Percentiles rank a stretch among this genome's conserved stretches.
phyloP scores from a whole-genome alignment of 92 coral and sea anemone genomes.

The Blastomussa wellsi region DNA sequence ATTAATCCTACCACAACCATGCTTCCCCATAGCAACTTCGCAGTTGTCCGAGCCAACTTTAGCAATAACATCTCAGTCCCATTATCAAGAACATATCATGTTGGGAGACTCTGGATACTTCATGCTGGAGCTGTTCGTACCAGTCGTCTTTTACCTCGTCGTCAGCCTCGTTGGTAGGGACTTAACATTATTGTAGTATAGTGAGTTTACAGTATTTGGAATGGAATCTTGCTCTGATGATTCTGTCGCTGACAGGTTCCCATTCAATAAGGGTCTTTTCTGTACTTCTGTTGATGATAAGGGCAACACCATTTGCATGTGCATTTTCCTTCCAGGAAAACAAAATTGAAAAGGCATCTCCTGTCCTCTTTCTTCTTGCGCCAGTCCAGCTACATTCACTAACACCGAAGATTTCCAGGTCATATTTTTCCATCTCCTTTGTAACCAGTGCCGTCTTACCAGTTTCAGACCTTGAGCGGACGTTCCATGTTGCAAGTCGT shows the following conservation, averaged over 20 bases:
- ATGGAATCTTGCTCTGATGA: neutral
- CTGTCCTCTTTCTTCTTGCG: neutral
- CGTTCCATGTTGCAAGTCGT: conserved; percentile 35
- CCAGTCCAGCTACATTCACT: neutral
- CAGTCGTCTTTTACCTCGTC: conserved; percentile 10
- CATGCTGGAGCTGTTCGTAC: neutral
- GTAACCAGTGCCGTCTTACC: conserved; percentile 37
- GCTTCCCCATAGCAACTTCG: conserved; percentile 39
- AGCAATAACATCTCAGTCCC: neutral
- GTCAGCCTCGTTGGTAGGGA: conserved; percentile 12
- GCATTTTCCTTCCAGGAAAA: neutral
- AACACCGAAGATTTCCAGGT: neutral
- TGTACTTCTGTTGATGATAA: conserved; percentile 4
- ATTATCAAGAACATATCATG: neutral
- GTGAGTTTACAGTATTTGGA: conserved; percentile 22
- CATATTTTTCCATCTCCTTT: conserved; percentile 1
- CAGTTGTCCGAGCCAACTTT: conserved; percentile 39
- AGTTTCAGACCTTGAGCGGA: conserved; percentile 33
- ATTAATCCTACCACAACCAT: conserved; percentile 22
- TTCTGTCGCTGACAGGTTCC: neutral
- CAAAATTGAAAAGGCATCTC: neutral
- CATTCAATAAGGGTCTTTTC: conserved; percentile 32
- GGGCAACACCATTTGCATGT: conserved; percentile 1
- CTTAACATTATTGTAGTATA: conserved; percentile 25
- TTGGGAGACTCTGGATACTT: neutral